These are phyloP conservation scores for Tipula unca DNA, from an alignment of 2,888 invertebrate genomes.

Conservation along the genomic window DNA sequence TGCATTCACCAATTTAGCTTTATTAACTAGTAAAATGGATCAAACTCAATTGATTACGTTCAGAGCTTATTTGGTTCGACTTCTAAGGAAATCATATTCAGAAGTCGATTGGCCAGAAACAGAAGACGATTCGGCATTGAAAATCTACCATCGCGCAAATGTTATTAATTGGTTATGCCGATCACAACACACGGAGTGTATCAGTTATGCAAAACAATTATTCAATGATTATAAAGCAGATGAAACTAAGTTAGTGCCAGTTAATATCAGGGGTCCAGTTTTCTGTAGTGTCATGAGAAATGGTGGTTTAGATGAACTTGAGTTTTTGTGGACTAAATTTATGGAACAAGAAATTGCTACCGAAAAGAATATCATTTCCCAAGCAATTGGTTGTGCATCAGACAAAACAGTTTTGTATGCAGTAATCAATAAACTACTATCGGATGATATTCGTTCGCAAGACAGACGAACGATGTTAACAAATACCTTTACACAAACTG, in stretches of 20 bases:
- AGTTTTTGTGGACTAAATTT: constrained; percentile 55
- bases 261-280: constrained; percentile 58
- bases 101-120: constrained; percentile 44
- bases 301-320: constrained; percentile 53
- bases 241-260: constrained; percentile 43
- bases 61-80: constrained; percentile 40
- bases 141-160: constrained; percentile 50
- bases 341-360: constrained; percentile 51
- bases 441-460: constrained; percentile 36
- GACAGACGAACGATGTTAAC: constrained; percentile 36
- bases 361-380: constrained; percentile 58
- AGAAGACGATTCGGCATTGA: constrained; percentile 45
- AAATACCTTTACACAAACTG: constrained; percentile 47
- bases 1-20: constrained; percentile 48
- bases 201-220: constrained; percentile 44
- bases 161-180: constrained; percentile 57
- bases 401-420: constrained; percentile 24
- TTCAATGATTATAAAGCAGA: constrained; percentile 25
- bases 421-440: constrained; percentile 46
- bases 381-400: constrained; percentile 57
- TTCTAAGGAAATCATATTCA: constrained; percentile 44
- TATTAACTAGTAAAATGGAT: neutral
- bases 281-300: constrained; percentile 68
- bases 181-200: constrained; percentile 51
- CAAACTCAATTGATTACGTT: neutral